Evolutionary conservation across 2,797 vertebrate species (phyloP).

Genomic region (Pitangus sulphuratus): DNA sequence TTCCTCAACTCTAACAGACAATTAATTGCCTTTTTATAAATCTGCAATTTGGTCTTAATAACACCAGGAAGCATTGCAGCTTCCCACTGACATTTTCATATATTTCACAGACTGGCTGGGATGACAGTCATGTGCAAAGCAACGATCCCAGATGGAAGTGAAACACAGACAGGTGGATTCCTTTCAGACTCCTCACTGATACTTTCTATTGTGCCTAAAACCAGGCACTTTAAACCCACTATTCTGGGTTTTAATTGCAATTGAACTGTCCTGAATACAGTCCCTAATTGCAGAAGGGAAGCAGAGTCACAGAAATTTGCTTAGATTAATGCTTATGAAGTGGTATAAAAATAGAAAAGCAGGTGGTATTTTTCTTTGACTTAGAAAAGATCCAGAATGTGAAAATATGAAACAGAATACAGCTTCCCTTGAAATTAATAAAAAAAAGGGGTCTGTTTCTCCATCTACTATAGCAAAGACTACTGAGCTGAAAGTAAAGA

Average conservation of each 20-base stretch:
- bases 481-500: neutral
- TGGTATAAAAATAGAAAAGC: neutral
- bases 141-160: neutral
- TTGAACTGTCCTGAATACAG: neutral
- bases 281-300: neutral
- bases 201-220: neutral
- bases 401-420: constrained; percentile 8
- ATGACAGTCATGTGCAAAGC: neutral
- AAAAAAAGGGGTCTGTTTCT: constrained; percentile 14
- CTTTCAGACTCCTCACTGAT: neutral
- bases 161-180: neutral
- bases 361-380: constrained; percentile 27
- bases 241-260: neutral
- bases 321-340: neutral
- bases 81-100: neutral
- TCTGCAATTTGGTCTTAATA: neutral
- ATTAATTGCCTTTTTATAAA: neutral
- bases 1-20: neutral
- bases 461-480: neutral
- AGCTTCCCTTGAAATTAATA: constrained; percentile 40
- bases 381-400: constrained; percentile 22
- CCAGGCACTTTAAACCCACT: neutral
- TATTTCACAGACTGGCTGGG: neutral
- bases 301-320: neutral
- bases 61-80: neutral